Evolutionary conservation across 2,797 vertebrate species (phyloP).

Genomic region (Hipposideros larvatus): DNA sequence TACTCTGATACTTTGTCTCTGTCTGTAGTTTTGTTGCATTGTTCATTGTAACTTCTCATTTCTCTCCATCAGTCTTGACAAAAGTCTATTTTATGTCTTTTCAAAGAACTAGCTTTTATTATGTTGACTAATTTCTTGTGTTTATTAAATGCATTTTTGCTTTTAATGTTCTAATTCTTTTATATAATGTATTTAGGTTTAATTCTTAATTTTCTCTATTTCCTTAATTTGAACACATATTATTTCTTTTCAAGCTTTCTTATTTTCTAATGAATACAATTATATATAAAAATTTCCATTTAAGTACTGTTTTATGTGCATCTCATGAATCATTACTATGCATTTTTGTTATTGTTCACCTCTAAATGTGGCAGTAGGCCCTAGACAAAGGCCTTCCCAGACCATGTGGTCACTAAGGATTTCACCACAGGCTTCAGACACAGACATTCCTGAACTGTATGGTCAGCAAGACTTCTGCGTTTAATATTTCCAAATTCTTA

Average conservation of each 20-base stretch:
- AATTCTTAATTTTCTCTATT: constrained; percentile 7
- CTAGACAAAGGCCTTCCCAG: no score
- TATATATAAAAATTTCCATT: background rate
- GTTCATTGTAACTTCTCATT: constrained; percentile 1
- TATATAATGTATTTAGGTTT: background rate
- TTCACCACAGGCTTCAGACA: no score
- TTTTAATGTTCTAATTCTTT: constrained; percentile 29
- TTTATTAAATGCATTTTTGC: background rate
- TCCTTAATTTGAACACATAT: background rate
- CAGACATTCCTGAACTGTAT: no score
- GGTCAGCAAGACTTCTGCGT: no score
- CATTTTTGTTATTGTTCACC: background rate
- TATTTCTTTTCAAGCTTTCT: constrained; percentile 7
- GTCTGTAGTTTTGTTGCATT: background rate
- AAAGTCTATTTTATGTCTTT: background rate
- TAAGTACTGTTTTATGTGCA: background rate
- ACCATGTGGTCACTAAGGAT: no score
- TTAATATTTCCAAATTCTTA: no score
- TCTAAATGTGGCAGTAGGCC: constrained; percentile 2
- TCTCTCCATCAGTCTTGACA: constrained; percentile 3
- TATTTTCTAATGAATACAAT: constrained; percentile 28
- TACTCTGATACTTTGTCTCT: background rate
- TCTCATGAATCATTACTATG: constrained; percentile 20
- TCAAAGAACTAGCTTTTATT: background rate
- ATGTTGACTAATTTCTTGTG: background rate